Conservation (phyloP, 2,113 vertebrate species). For the Helogale parvula region DNA sequence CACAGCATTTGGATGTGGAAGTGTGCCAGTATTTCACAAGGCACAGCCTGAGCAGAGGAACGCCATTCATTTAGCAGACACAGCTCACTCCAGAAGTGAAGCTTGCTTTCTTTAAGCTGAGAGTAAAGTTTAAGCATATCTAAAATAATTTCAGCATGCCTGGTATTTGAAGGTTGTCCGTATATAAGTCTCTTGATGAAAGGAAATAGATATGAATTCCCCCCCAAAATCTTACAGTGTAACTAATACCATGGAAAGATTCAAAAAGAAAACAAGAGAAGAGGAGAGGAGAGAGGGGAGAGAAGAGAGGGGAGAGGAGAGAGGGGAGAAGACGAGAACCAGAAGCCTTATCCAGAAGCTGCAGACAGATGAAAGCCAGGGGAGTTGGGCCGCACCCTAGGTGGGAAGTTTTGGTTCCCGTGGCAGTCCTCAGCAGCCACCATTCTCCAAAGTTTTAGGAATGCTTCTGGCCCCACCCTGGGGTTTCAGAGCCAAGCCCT, state of each 20-base stretch:
- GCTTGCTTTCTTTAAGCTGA: not conserved
- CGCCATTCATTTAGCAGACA: not conserved
- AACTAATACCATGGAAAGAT: not conserved
- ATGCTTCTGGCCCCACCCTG: not conserved
- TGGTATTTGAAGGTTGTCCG: not conserved
- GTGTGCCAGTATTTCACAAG: not conserved
- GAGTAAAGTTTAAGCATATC: not conserved
- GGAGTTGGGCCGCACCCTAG: not conserved
- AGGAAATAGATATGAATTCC: not conserved
- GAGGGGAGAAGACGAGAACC: no score
- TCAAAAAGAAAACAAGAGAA: not conserved
- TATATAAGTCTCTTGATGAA: not conserved
- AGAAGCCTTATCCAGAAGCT: not conserved
- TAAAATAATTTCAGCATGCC: not conserved
- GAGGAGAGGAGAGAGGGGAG: no score
- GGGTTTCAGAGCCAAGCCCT: not conserved
- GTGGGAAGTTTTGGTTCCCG: not conserved
- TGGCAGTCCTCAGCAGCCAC: not conserved
- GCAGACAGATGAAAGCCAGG: not conserved
- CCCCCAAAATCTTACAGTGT: not conserved
- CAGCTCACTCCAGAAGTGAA: not conserved
- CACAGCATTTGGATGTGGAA: not conserved
- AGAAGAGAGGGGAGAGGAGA: accelerated
- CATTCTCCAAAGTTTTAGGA: not conserved
- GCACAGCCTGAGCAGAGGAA: not conserved